Conservation (phyloP, 1,140 invertebrate genomes). For the Hylyphantes graminicola region DNA sequence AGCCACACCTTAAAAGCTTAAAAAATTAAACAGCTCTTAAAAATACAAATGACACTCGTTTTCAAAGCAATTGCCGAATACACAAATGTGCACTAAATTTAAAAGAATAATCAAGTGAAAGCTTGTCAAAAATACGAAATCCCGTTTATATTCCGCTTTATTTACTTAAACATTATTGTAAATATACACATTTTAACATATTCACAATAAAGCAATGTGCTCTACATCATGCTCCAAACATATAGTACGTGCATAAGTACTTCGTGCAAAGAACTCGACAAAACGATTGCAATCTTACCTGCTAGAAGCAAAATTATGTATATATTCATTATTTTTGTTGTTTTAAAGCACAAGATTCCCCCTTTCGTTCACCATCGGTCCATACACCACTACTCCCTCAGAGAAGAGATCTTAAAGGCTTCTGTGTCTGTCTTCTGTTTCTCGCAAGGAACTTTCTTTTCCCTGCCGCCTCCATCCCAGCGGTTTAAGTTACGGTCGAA, state of each 20-base stretch:
- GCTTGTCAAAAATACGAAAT: neutral
- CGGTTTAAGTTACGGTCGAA: constrained; percentile 7
- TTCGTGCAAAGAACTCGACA: neutral
- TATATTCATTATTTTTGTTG: neutral
- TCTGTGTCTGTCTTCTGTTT: no score
- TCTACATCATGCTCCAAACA: neutral
- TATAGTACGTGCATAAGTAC: neutral
- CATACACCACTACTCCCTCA: neutral
- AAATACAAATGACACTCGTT: no score
- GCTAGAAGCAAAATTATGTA: neutral
- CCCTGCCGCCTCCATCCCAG: neutral
- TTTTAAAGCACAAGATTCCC: neutral
- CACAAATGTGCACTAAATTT: neutral
- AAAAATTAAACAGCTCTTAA: neutral
- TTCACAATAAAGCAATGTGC: neutral
- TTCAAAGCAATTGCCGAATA: neutral
- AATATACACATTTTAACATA: neutral
- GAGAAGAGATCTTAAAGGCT: constrained; percentile 6
- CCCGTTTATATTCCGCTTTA: neutral
- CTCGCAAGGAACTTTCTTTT: neutral
- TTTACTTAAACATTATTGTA: neutral
- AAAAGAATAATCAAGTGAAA: neutral
- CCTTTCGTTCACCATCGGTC: neutral
- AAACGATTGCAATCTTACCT: neutral
- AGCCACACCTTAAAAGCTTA: constrained; percentile 13